Evolutionary conservation across 1,140 invertebrate genomes (phyloP).

Genomic region (Drosophila mayri): DNA sequence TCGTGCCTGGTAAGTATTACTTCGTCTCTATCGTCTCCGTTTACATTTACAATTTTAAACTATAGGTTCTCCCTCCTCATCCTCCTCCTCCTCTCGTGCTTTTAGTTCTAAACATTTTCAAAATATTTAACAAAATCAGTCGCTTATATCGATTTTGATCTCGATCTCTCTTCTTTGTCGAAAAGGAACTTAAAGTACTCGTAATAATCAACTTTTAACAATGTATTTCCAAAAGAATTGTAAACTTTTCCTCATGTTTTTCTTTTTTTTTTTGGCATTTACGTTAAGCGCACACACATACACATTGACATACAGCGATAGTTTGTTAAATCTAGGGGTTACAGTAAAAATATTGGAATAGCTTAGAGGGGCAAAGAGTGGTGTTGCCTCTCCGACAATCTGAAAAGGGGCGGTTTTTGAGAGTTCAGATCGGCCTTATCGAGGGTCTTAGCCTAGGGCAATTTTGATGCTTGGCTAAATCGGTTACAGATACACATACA

Average conservation of each 20-base stretch:
- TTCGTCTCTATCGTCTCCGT: constrained; percentile 24
- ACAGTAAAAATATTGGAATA: constrained; percentile 49
- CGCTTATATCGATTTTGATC: constrained; percentile 36
- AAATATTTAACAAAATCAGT: constrained; percentile 83
- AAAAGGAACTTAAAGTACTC: constrained; percentile 77
- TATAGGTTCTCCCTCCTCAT: constrained; percentile 46
- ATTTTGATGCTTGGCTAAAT: constrained; percentile 73
- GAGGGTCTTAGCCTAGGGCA: constrained; percentile 43
- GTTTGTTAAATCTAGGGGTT: constrained; percentile 26
- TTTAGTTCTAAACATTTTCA: constrained; percentile 59
- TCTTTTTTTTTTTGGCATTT: constrained; percentile 59
- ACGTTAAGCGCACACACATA: constrained; percentile 68
- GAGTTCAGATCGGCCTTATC: constrained; percentile 32
- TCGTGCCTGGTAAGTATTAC: constrained; percentile 74
- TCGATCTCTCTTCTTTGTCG: constrained; percentile 27
- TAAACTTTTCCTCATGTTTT: constrained; percentile 20
- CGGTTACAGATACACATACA: constrained; percentile 74
- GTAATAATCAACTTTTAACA: constrained; percentile 68
- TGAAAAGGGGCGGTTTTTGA: not conserved
- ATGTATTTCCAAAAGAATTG: constrained; percentile 42
- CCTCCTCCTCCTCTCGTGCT: constrained; percentile 10
- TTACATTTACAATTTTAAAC: constrained; percentile 71
- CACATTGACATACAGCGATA: constrained; percentile 63
- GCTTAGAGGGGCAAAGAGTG: constrained; percentile 34
- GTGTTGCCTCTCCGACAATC: not conserved